Percentiles rank a stretch among this genome's conserved stretches.
Evolutionary conservation across 2,797 vertebrate species (phyloP).

Genomic region (Catamblyrhynchus diadema): DNA sequence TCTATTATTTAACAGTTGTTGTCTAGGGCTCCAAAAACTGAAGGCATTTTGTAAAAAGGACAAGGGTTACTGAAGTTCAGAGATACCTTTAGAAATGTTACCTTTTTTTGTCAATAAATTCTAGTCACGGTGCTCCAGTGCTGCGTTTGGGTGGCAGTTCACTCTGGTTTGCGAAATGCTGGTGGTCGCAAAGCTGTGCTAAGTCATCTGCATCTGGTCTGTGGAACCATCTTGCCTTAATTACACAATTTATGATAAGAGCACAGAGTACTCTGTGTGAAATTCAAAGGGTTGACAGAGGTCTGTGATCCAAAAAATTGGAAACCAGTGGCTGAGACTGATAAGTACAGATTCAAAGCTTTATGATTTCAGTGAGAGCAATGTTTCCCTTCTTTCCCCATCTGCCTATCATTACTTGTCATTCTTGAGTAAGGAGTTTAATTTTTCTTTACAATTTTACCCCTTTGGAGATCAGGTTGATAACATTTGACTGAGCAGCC

Average conservation of each 20-base stretch:
- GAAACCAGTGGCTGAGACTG: conserved; percentile 48
- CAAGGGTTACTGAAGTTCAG: neutral
- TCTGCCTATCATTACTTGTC: conserved; percentile 59
- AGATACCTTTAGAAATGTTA: neutral
- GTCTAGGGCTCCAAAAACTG: neutral
- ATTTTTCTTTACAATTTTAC: conserved; percentile 42
- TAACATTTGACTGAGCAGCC: conserved; percentile 13
- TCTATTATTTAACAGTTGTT: neutral
- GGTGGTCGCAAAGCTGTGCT: conserved; percentile 41
- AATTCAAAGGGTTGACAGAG: conserved; percentile 58
- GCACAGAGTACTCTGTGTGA: conserved; percentile 45
- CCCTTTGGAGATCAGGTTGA: conserved; percentile 43
- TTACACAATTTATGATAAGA: conserved; percentile 64
- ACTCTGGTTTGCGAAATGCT: conserved; percentile 7
- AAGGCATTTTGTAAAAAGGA: neutral
- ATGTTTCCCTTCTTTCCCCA: conserved; percentile 45
- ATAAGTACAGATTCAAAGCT: conserved; percentile 57
- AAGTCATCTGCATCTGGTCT: conserved; percentile 50
- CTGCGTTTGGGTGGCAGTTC: neutral
- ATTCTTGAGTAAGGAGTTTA: conserved; percentile 44
- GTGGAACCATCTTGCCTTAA: conserved; percentile 60
- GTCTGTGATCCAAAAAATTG: conserved; percentile 67
- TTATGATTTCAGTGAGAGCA: conserved; percentile 15
- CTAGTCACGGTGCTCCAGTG: neutral
- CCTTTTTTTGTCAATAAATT: neutral